phyloP scores from a whole-genome alignment of 1,140 invertebrate genomes.

The Sarcophaga peregrina region DNA sequence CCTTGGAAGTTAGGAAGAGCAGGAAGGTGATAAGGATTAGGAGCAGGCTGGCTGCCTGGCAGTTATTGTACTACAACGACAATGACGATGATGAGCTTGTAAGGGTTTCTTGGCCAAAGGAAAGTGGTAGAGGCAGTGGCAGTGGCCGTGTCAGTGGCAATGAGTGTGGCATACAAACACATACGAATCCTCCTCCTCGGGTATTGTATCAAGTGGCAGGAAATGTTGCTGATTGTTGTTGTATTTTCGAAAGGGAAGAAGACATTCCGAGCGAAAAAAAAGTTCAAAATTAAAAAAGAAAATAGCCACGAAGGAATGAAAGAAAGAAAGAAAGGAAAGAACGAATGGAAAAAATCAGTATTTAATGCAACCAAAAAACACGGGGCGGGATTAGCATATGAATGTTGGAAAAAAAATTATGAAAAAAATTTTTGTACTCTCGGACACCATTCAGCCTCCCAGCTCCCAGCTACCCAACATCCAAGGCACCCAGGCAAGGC shows the following conservation, averaged over 20 bases:
- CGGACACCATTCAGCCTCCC: neutral
- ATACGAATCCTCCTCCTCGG: neutral
- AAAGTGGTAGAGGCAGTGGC: neutral
- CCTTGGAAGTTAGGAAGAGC: neutral
- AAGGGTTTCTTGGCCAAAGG: neutral
- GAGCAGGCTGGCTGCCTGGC: neutral
- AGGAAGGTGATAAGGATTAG: neutral
- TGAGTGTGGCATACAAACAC: neutral
- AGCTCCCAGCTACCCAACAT: neutral
- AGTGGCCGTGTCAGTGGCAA: neutral
- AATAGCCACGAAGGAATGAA: neutral
- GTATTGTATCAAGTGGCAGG: conserved; percentile 17
- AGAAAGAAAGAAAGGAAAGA: neutral
- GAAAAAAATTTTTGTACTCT: neutral
- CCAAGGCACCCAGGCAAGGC: no score
- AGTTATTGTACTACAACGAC: neutral
- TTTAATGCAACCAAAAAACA: conserved; percentile 34
- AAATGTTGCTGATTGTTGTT: neutral
- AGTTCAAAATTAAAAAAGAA: no score
- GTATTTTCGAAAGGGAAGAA: no score
- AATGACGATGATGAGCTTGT: neutral
- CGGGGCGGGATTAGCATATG: conserved; percentile 36
- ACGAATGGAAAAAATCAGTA: conserved; percentile 27
- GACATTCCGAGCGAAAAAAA: no score
- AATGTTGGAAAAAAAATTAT: neutral